Conservation (phyloP, 2,113 vertebrate species). For the Micronycteris hirsuta region DNA sequence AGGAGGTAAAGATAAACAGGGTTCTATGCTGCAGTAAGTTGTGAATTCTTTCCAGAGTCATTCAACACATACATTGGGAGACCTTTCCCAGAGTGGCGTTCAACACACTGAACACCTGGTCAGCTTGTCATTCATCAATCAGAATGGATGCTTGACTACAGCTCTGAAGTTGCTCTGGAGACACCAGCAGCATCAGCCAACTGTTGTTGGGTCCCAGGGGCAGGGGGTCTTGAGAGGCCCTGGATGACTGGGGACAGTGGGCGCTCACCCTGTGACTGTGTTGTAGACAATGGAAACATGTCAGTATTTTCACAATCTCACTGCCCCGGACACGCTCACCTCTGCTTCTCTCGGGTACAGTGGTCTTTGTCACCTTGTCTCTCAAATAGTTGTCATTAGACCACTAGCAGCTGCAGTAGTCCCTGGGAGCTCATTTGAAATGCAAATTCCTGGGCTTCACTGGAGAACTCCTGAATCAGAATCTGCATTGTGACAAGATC, state of each 20-base stretch:
- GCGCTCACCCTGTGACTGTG: not conserved
- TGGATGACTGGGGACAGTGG: not conserved
- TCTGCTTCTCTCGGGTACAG: accelerated
- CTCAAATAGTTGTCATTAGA: not conserved
- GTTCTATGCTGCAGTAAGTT: not conserved
- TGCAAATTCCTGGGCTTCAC: not conserved
- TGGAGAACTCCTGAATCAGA: not conserved
- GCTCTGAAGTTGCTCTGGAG: not conserved
- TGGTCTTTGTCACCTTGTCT: not conserved
- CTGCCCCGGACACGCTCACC: too few species aligned
- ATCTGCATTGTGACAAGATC: not conserved
- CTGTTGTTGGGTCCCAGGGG: not conserved
- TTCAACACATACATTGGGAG: not conserved
- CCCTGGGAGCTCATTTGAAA: not conserved
- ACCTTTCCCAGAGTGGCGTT: not conserved
- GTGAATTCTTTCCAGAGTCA: not conserved
- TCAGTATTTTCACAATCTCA: not conserved
- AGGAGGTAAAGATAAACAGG: not conserved
- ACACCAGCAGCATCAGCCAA: too few species aligned
- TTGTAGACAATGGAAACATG: not conserved
- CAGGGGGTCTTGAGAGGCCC: not conserved
- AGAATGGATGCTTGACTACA: not conserved
- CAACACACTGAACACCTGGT: not conserved
- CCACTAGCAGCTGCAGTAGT: not conserved
- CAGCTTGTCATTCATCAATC: not conserved